phyloP scores from a whole-genome alignment of 2,888 invertebrate genomes.

The Timema podura region DNA sequence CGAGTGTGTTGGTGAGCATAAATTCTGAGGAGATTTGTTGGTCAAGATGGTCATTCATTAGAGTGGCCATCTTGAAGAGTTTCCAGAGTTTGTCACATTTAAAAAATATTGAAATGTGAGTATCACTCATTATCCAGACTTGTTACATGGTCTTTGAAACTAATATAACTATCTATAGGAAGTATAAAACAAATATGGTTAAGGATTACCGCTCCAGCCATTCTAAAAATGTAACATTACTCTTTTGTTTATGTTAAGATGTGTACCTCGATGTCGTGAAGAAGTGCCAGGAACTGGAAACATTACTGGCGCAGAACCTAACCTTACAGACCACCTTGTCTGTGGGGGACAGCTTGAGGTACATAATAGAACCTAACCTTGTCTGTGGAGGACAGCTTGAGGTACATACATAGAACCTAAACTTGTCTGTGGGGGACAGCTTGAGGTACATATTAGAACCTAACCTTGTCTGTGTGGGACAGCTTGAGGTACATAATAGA shows the following conservation, averaged over 20 bases:
- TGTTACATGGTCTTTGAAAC: too few species aligned
- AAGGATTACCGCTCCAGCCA: too few species aligned
- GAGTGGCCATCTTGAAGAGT: constrained; percentile 15
- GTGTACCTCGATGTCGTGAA: constrained; percentile 64
- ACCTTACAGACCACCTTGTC: constrained; percentile 22
- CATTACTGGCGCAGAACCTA: constrained; percentile 21
- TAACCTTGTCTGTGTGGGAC: too few species aligned
- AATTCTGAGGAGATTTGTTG: constrained; percentile 19
- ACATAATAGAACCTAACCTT: background rate
- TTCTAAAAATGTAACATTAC: constrained; percentile 10
- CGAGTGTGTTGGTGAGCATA: constrained; percentile 68
- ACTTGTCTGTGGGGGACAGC: too few species aligned
- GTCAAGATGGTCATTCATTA: constrained; percentile 14
- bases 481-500: too few species aligned
- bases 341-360: constrained; percentile 22
- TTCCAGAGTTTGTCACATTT: background rate
- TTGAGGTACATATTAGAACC: too few species aligned
- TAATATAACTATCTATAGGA: too few species aligned
- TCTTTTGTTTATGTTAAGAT: constrained; percentile 42
- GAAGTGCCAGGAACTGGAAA: constrained; percentile 66
- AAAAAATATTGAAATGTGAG: constrained; percentile 11
- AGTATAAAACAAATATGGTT: too few species aligned
- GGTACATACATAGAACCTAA: too few species aligned
- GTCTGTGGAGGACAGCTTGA: too few species aligned
- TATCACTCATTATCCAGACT: too few species aligned